phyloP scores from a whole-genome alignment of 2,113 vertebrate species.

The Mungos mungo region DNA sequence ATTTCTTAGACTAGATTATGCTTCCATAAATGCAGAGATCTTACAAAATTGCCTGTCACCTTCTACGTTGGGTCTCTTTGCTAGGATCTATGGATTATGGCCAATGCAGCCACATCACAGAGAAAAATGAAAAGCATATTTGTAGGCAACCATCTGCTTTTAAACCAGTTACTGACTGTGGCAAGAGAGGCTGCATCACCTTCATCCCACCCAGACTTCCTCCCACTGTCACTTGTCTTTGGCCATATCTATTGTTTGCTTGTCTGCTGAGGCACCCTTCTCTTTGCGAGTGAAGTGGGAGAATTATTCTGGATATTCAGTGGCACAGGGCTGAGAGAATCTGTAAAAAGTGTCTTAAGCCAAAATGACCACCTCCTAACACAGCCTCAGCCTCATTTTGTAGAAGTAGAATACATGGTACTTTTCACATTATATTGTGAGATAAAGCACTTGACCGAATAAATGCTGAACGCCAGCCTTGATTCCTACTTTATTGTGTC shows the following conservation, averaged over 20 bases:
- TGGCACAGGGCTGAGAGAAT: not conserved
- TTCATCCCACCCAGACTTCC: fast-evolving
- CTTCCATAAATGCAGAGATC: not conserved
- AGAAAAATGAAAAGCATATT: not conserved
- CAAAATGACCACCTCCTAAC: not conserved
- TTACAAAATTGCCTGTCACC: not conserved
- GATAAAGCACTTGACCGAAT: not conserved
- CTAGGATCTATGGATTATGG: not conserved
- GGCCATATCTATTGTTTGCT: fast-evolving
- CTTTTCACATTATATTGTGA: not conserved
- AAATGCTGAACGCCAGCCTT: not conserved
- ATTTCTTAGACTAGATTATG: not conserved
- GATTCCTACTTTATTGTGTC: not conserved
- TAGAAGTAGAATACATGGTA: not conserved
- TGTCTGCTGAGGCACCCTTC: not conserved
- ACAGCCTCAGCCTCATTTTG: not conserved
- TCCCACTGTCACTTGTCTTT: fast-evolving
- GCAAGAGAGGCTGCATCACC: not conserved
- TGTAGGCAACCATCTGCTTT: not conserved
- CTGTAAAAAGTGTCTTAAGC: not conserved
- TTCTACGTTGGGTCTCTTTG: too few species aligned
- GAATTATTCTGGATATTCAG: not conserved
- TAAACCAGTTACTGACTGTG: not conserved
- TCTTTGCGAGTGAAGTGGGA: not conserved
- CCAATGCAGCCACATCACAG: not conserved